These are phyloP conservation scores for Meloidogyne chitwoodi DNA, from an alignment of 1,140 invertebrate species.

Conservation along the genomic window DNA sequence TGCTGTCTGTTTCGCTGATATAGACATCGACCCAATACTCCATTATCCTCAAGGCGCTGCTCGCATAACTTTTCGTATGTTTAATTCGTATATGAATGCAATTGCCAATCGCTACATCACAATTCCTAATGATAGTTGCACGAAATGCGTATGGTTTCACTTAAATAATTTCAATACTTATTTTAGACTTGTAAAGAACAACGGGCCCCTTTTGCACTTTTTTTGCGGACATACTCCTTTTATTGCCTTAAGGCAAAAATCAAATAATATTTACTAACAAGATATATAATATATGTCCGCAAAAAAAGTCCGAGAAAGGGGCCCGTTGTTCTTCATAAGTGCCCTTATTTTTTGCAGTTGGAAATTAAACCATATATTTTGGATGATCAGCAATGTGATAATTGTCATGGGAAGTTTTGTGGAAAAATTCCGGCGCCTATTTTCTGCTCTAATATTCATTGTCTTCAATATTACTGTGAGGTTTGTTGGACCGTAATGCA, in stretches of 20 bases:
- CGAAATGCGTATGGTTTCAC: background rate
- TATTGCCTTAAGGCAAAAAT: too few species aligned
- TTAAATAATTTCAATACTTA: constrained; percentile 93
- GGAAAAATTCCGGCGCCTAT: constrained; percentile 86
- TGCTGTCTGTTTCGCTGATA: constrained; percentile 87
- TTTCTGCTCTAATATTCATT: constrained; percentile 98
- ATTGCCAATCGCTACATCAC: constrained; percentile 5
- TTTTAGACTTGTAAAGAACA: constrained; percentile 70
- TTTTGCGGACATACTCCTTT: too few species aligned
- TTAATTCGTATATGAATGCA: constrained; percentile 61
- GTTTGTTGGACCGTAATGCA: constrained; percentile 77
- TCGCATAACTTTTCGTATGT: constrained; percentile 93
- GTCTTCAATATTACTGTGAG: constrained; percentile 92
- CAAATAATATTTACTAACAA: too few species aligned
- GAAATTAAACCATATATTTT: constrained; percentile 97
- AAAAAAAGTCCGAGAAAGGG: too few species aligned
- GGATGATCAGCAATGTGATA: constrained; percentile 99
- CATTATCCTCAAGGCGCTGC: constrained; percentile 99
- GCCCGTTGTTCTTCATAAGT: too few species aligned
- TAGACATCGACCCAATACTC: constrained; percentile 96
- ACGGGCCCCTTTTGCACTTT: too few species aligned
- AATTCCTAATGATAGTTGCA: constrained; percentile 68
- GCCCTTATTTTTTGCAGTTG: constrained; percentile 67
- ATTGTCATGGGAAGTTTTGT: constrained; percentile 77
- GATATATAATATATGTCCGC: too few species aligned